These are phyloP conservation scores for Sciurus vulgaris DNA, from an alignment of 2,797 vertebrate species.

Conservation along the genomic window DNA sequence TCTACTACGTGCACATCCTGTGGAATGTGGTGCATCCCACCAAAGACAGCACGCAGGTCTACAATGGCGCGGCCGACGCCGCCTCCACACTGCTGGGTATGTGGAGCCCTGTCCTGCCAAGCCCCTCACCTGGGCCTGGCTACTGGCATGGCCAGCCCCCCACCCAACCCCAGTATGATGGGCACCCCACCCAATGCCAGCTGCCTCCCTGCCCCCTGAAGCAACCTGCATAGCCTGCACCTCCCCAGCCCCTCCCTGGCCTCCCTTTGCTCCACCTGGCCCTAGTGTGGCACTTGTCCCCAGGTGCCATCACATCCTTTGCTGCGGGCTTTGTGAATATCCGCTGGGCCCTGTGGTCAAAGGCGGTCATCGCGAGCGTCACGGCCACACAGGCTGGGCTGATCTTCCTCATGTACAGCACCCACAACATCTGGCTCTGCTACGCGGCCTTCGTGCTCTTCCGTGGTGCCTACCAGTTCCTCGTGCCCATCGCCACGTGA, in stretches of 20 bases:
- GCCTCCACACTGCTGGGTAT: slow-evolving; percentile 94
- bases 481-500: slow-evolving; percentile 97
- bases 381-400: slow-evolving; percentile 92
- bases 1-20: slow-evolving; percentile 96
- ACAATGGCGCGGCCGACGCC: slow-evolving; percentile 96
- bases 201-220: fast-evolving
- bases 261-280: too few relatives aligned
- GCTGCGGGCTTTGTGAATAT: slow-evolving; percentile 92
- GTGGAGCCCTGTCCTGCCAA: not conserved
- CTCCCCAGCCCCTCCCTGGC: not conserved
- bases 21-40: slow-evolving; percentile 90
- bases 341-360: slow-evolving; percentile 94
- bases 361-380: slow-evolving; percentile 92
- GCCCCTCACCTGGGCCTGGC: not conserved
- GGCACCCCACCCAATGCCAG: fast-evolving
- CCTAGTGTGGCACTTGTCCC: not conserved
- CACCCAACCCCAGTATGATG: too few relatives aligned
- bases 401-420: slow-evolving; percentile 92
- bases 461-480: slow-evolving; percentile 95
- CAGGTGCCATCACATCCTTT: slow-evolving; percentile 93
- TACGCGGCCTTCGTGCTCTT: slow-evolving; percentile 93
- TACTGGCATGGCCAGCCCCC: not conserved
- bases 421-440: slow-evolving; percentile 93
- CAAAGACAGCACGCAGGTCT: slow-evolving; percentile 86
- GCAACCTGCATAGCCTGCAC: not conserved